Base-by-base conservation (phyloP, 2,888 invertebrate species). In the Carcina quercana region DNA sequence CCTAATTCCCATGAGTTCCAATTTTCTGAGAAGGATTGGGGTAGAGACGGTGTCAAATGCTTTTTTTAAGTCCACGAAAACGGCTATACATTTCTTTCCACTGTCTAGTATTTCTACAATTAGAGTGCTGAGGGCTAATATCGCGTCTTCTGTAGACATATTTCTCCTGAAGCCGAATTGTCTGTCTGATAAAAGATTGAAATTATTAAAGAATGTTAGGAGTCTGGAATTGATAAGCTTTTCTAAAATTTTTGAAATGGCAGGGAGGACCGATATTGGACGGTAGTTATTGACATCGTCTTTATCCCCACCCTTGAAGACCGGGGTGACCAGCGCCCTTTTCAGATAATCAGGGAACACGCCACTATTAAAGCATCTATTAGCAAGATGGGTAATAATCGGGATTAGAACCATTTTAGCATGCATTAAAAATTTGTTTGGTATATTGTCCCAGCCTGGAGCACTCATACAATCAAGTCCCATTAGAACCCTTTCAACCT, bases 81-180 rank as follows among this genome's bases (percentile, higher is more conserved):
- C n/a, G n/a, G n/a, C n/a, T n/a, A n/a, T n/a, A n/a, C n/a, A n/a
- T n/a, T n/a, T n/a, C 3, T 15, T 28, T 13, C 13, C 6, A 7
- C n/a, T 8, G 15, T 39, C 35, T 10, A 39, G 5, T 3, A 34
- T 12, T 8, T 35, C 15, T 17, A 6, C 13, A 2, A 38, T 25
- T 6, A 25, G 7, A 11, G 20, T 13, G 6, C 15, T 33, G 3
- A 38, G 21, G 13, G 30, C 24, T 11, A 15, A 13, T 1, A 34
- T 29, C 2, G 31, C 37, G 17, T 37, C 37, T 25, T 34, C 31
- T 3, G 37, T 34, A 2, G 25, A 34, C 17, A 19, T 15, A 4
- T 25, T 25, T 11, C 19, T 21, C 25, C 38, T 29, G 12, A 35
- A 38, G 5, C 35, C 38, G 25, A 25, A 38, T 28, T 38, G 35